Base-by-base conservation (phyloP, 2,888 invertebrate species). In the Netelia fuscicornis region DNA sequence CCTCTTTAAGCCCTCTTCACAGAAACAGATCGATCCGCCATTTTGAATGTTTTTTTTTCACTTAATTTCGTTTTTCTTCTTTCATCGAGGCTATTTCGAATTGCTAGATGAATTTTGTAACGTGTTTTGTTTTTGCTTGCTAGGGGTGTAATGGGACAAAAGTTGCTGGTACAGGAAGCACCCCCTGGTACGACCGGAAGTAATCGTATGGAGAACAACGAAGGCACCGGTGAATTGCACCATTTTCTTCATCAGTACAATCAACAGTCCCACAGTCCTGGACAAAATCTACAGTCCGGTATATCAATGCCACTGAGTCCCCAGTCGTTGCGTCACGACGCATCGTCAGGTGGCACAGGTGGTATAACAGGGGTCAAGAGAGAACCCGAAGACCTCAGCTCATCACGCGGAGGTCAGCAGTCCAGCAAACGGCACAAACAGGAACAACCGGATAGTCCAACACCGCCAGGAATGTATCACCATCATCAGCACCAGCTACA, bases 341-440 rank as follows among this genome's bases (percentile, higher is more conserved):
- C 91, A 54, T 86, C 90, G 74, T 89, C 92, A 13, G 88, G 88
- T 80, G 89, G 89, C 17, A 81, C 75, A 20, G 86, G 83, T 42
- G 92, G 92, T 71, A 91, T 93, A 85, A 89, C 91, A 80, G 93
- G 93, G 78, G 96, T 97, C 94, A 97, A 97, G 95, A 96, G 97
- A 93, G 97, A 97, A 94, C 97, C 97, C 91, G 97, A 97, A 95
- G 97, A 97, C 94, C 95, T 97, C 90, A 97, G 97, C 95, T 93
- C 93, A 60, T 93, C 93, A 62, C 90, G 93, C 58, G 91, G 91
- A 25, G 92, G 89, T 72, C 91, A 93, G 89, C 90, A 91, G 88
- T 86, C 93, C 85, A 91, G 90, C 91, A 91, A 92, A 89, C 90
- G 91, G 85, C 90, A 91, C 86, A 92, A 92, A 86, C 91, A 91